Base-by-base conservation (phyloP, 1,140 invertebrate species). In the Pogonomyrmex barbatus region DNA sequence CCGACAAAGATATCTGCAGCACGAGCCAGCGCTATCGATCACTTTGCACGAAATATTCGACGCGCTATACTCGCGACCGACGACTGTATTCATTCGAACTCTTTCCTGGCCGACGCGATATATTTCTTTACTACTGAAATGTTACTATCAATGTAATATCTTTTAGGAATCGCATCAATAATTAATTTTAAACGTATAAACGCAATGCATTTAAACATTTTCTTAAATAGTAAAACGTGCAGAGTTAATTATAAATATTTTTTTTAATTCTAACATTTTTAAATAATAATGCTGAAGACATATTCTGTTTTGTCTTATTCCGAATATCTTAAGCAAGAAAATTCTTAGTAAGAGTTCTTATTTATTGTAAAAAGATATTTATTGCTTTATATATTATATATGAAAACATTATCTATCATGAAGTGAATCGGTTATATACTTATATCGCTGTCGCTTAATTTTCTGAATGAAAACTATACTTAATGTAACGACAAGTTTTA, bases 11-110 rank as follows among this genome's bases (percentile, higher is more conserved):
- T 89, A 87, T 65, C 71, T 82, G 77, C 77, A 82, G 76, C 42
- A 67, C 70, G 52, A 83, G 56, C 54, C 60, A 56, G 71, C 68
- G 77, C 73, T 89, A 89, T 89, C 71, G 88, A 89, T 52, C 77
- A 88, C 84, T 65, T 78, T 89, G 85, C 88, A 73, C 71, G 77
- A 89, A 83, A 87, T 73, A 79, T 89, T 89, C 70, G 88, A 89
- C 65, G 39, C 84, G 71, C 63, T 88, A 58, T 68, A 56, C 58
- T 81, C 63, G 65, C 70, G 39, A 33, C 52, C 62, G 42, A 17
- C 62, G 60, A 24, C 24, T 42, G 52, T 39, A 30, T 63, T 36
- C 6, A 77, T 60, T 54, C 58, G 47, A 39, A 78, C 58, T 85
- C 39, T 85, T 63, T 50, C 63, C 58, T 45, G 36, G 56, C n/a